These are phyloP conservation scores for Cerastoderma edule DNA, from an alignment of 2,888 invertebrate species.

Conservation along the genomic window DNA sequence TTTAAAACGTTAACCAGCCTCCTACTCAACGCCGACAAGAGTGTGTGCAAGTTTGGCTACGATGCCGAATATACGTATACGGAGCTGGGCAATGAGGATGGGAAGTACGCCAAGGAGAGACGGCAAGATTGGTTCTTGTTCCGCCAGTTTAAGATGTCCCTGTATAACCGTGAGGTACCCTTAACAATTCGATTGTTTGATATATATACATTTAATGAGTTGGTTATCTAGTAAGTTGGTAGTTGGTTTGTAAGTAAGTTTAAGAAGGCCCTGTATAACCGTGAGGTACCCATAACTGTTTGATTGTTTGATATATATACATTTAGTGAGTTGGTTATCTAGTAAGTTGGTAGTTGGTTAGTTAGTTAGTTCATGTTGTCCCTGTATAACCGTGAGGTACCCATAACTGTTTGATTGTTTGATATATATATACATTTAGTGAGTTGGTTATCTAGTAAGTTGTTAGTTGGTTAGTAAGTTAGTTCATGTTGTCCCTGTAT, in stretches of 20 bases:
- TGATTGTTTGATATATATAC: neutral
- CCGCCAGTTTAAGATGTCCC: conserved; percentile 35
- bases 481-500: conserved; percentile 36
- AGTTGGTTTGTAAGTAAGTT: too few species aligned
- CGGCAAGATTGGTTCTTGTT: conserved; percentile 33
- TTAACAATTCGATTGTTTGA: neutral
- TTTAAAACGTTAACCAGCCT: conserved; percentile 43
- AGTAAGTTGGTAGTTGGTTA: too few species aligned
- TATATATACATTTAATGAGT: too few species aligned
- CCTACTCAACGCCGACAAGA: conserved; percentile 29
- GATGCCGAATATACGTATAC: conserved; percentile 37
- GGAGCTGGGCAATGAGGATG: conserved; percentile 27
- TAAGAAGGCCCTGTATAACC: conserved; percentile 30
- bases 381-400: conserved; percentile 18
- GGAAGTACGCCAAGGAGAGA: conserved; percentile 12
- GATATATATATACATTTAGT: too few species aligned
- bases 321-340: too few species aligned
- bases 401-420: neutral
- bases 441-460: too few species aligned
- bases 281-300: neutral
- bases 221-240: too few species aligned
- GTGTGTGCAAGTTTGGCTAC: conserved; percentile 42
- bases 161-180: conserved; percentile 17
- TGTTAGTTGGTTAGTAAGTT: too few species aligned
- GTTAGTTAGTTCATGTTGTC: conserved; percentile 38